Evolutionary conservation across 2,888 invertebrate species (phyloP), one percentile per base, ranked within the genome.

Genomic region (Perizoma flavofasciatum): DNA sequence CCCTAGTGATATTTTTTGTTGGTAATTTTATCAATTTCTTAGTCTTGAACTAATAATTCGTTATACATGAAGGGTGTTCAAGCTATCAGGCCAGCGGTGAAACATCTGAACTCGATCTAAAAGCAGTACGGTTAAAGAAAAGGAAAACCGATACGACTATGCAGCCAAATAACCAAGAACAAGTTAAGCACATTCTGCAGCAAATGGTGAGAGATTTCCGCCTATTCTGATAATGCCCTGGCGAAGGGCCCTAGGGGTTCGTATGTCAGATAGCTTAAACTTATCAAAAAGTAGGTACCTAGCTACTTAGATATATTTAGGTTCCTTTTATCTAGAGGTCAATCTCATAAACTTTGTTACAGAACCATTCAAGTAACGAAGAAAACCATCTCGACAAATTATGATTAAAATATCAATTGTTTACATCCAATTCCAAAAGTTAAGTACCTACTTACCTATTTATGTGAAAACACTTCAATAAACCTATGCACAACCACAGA

Each of bases 11-110:
- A 22, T 3, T 22, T 22, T 22, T 22, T 22, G 22, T 22, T 22
- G 22, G 22, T 22, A 22, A 1, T 22, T 22, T 22, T 22, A 22
- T 22, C 22, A 22, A 22, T 22, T 41, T 41, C 41, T 41, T n/a
- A n/a, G 5, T 41, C 9, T 41, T 9, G 7, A 37, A 7, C 7
- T 37, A 6, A 5, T 5, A 7, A 22, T 44, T 22, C 5, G 5
- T 44, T 44, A 33, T 46, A 33, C 8, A 41, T 61, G 32, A 66
- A 82, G 81, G 74, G 72, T 48, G 72, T 56, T 71, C 76, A 51
- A 76, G 75, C 61, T 75, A 73, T 61, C 77, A 79, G 58, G 70
- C 77, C 49, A 77, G 73, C 58, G 63, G 54, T 51, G 77, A 76
- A 71, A 67, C 62, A 52, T 66, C 67, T 8, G 61, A 68, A 9